phyloP scores from a whole-genome alignment of 2,888 invertebrate species.

The Atethmia centrago region DNA sequence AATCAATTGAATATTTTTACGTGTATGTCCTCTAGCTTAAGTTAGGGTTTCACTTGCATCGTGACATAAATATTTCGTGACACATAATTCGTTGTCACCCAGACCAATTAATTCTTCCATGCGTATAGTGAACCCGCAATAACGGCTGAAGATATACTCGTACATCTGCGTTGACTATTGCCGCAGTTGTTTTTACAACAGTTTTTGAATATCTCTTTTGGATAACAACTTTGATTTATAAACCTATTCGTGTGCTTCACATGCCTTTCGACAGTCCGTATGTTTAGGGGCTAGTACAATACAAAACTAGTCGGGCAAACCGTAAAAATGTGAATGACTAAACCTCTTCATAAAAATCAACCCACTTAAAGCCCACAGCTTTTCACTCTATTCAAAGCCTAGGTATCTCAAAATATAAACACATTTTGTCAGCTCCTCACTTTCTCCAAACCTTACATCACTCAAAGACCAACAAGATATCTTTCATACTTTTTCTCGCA shows the following conservation, averaged over 20 bases:
- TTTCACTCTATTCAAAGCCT: constrained; percentile 29
- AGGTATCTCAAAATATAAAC: constrained; percentile 33
- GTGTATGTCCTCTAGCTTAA: too few species aligned
- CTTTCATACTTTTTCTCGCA: constrained; percentile 25
- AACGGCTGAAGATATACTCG: too few species aligned
- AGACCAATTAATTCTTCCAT: neutral
- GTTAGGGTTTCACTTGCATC: too few species aligned
- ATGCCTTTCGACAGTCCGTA: too few species aligned
- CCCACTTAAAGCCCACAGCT: neutral
- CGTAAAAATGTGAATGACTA: neutral
- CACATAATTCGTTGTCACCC: neutral
- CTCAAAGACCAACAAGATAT: constrained; percentile 41
- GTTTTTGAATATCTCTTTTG: too few species aligned
- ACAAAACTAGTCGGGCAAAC: neutral
- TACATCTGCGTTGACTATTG: too few species aligned
- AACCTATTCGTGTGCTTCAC: too few species aligned
- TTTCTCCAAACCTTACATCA: constrained; percentile 30
- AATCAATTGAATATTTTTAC: too few species aligned
- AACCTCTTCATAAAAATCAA: constrained; percentile 8
- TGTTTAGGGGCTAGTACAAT: neutral
- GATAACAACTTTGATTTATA: too few species aligned
- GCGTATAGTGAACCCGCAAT: too few species aligned
- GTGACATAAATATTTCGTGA: too few species aligned
- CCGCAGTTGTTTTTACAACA: too few species aligned
- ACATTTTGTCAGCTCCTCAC: constrained; percentile 38